These are phyloP conservation scores for Ctenochaetus hawaiiensis DNA, from an alignment of 2,797 vertebrate genomes.

Conservation along the genomic window DNA sequence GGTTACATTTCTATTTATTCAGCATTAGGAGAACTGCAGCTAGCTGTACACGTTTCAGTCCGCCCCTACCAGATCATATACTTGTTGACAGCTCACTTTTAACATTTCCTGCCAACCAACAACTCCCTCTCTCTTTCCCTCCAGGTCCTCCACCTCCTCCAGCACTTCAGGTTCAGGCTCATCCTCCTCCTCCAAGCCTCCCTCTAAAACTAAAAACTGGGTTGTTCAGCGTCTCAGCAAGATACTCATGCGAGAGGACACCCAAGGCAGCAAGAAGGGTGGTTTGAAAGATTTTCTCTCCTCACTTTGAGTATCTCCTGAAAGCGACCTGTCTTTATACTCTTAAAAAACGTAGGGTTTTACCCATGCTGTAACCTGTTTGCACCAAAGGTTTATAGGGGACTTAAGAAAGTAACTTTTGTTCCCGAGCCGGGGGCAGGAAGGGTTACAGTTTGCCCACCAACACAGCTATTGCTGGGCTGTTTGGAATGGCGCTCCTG, in stretches of 20 bases:
- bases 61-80: constrained; percentile 18
- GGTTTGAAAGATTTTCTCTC: constrained; percentile 92
- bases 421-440: constrained; percentile 36
- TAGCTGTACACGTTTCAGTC: neutral
- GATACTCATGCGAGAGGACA: constrained; percentile 89
- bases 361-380: constrained; percentile 43
- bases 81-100: constrained; percentile 36
- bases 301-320: constrained; percentile 84
- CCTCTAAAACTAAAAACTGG: constrained; percentile 84
- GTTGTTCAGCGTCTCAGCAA: constrained; percentile 91
- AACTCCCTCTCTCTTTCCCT: constrained; percentile 40
- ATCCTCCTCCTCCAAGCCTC: constrained; percentile 80
- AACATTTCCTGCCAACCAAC: constrained; percentile 42
- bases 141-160: constrained; percentile 79
- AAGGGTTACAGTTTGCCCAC: constrained; percentile 48
- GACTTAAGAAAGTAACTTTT: constrained; percentile 35
- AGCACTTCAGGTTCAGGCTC: constrained; percentile 66
- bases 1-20: constrained; percentile 48
- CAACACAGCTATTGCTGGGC: constrained; percentile 48
- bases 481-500: constrained; percentile 56
- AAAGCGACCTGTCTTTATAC: constrained; percentile 17
- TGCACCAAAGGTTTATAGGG: constrained; percentile 32
- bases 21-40: constrained; percentile 21
- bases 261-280: constrained; percentile 83
- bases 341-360: constrained; percentile 20